A percentile compares a stretch with the other conserved stretches of the same genome.
Evolutionary conservation across 2,113 vertebrate species (phyloP).

Genomic region (Lamprotornis superbus): DNA sequence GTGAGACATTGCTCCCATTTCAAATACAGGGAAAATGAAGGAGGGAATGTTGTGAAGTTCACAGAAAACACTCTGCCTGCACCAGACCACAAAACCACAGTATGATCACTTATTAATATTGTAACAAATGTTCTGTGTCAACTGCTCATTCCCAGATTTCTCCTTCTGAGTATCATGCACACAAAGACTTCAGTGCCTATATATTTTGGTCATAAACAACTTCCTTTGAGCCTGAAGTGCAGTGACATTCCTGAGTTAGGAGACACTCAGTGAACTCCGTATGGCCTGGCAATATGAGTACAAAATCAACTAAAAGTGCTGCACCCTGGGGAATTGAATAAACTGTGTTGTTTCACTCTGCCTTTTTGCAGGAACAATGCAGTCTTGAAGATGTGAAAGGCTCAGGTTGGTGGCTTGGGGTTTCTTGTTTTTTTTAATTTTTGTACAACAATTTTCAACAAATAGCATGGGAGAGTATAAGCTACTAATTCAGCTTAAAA

Average conservation of each 20-base stretch:
- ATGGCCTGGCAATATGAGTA: neutral
- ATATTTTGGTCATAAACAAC: neutral
- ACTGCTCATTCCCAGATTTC: neutral
- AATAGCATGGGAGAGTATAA: neutral
- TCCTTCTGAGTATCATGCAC: neutral
- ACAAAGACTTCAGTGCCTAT: neutral
- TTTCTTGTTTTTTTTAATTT: rapidly evolving
- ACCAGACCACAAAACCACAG: neutral
- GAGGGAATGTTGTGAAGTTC: neutral
- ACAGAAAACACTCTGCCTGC: neutral
- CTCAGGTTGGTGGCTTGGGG: neutral
- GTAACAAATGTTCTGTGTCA: neutral
- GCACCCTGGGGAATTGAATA: rapidly evolving
- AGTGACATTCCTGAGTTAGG: neutral
- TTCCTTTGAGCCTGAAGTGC: neutral
- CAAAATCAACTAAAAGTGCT: neutral
- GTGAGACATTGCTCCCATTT: neutral
- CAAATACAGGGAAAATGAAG: neutral
- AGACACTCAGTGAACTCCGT: neutral
- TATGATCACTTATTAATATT: neutral
- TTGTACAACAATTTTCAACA: neutral
- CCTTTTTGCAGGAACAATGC: neutral
- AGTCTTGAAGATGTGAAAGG: neutral
- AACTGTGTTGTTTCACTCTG: neutral
- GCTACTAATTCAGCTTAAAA: neutral